These are phyloP conservation scores for Xiphophorus couchianus DNA, from an alignment of 2,113 vertebrate genomes.

Conservation along the genomic window DNA sequence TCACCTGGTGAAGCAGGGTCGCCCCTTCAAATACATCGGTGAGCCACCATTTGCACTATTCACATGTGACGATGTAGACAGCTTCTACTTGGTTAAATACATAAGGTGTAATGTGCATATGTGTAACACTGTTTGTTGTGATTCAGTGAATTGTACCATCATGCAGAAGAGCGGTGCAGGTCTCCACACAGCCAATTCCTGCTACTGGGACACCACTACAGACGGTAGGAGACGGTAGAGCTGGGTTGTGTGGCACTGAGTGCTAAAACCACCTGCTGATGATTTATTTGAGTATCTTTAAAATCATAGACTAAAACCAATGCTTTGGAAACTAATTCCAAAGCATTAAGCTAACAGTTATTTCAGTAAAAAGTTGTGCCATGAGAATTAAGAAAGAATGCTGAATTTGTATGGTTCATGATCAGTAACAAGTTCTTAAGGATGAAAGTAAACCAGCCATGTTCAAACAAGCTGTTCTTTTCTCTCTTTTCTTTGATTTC, in stretches of 20 bases:
- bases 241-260: too few relatives aligned
- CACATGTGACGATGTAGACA: neutral
- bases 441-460: neutral
- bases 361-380: neutral
- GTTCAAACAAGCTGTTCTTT: neutral
- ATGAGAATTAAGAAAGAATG: neutral
- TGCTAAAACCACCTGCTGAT: too few relatives aligned
- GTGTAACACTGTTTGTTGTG: conserved; percentile 24
- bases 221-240: conserved; percentile 85
- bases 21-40: conserved; percentile 96
- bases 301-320: neutral
- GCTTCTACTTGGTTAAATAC: neutral
- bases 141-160: conserved; percentile 91
- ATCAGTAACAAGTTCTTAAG: neutral
- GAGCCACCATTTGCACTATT: conserved; percentile 33
- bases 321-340: neutral
- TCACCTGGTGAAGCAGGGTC: conserved; percentile 94
- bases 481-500: neutral
- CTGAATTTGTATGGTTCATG: neutral
- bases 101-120: neutral
- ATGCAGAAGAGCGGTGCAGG: conserved; percentile 96
- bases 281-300: neutral
- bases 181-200: conserved; percentile 96
- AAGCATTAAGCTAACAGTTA: neutral
- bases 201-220: conserved; percentile 96